Base-by-base conservation (phyloP, 2,888 invertebrate species). In the Megaustenia siamemsis region DNA sequence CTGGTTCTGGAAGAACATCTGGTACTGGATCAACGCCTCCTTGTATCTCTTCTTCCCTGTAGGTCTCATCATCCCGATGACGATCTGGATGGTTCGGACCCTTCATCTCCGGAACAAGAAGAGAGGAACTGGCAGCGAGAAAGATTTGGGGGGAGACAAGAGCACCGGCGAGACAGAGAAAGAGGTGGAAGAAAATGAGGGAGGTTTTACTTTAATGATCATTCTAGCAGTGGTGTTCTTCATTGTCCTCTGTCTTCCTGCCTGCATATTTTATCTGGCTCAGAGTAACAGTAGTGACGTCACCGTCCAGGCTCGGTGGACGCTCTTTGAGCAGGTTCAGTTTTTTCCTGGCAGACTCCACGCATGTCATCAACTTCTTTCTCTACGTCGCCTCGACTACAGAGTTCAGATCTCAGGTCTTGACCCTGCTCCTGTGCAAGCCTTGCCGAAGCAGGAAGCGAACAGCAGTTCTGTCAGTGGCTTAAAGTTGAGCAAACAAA, bases 341-440 rank as follows among this genome's bases (percentile, higher is more conserved):
- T 90, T 88, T 71, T n/a, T 66, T 91, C 15, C 81, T 91, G 45
- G 85, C 89, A 0, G 91, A 91, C 85, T 83, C 90, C 0, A 90
- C 90, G 56, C 91, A 91, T 83, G 90, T 90, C 21, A 84, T 91
- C 40, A 91, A 91, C 76, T 91, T 91, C 84, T 91, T 90, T 78
- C 78, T 91, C 12, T 91, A 91, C 78, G 90, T 89, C 76, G 82
- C 90, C 6, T 90, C 90, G 38, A 90, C 90, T 1, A 85, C 86
- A 71, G 88, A 87, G 78, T 91, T 91, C 83, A 86, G 91, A 21
- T 75, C 86, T 5, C 88, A 89, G 69, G 90, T 90, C 0, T 28
- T 49, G 4, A 28, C 8, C 1, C 68, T 82, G 21, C 15, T 82
- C 40, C 28, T 28, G 28, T 82, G 82, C 43, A 18, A 60, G 12